Evolutionary conservation across 1,140 invertebrate species (phyloP).

Genomic region (Leptoteleia sp.): DNA sequence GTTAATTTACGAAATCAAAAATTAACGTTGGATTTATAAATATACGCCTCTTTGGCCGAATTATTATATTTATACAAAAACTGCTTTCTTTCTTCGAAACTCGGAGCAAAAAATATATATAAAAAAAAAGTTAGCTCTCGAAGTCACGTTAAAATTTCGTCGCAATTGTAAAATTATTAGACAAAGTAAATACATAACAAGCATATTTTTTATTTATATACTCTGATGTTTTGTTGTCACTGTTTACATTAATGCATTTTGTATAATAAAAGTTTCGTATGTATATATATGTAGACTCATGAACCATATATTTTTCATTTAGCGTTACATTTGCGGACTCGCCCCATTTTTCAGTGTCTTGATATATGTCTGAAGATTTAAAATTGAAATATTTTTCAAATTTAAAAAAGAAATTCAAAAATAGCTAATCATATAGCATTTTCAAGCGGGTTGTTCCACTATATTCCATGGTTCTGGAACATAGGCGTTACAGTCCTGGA

Average conservation of each 20-base stretch:
- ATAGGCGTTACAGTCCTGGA: no score
- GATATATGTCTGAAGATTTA: no score
- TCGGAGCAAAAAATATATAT: not conserved
- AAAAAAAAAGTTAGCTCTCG: slow-evolving; percentile 4
- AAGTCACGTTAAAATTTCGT: slow-evolving; percentile 1
- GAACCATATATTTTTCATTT: no score
- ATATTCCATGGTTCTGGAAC: no score
- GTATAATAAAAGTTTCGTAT: slow-evolving; percentile 41
- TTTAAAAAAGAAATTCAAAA: no score
- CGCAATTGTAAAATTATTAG: slow-evolving; percentile 9
- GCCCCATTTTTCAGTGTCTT: no score
- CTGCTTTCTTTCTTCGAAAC: slow-evolving; percentile 19
- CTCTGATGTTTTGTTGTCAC: slow-evolving; percentile 2
- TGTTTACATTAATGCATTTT: slow-evolving; percentile 21
- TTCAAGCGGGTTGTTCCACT: no score
- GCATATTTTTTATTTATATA: slow-evolving; percentile 6
- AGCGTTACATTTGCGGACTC: no score
- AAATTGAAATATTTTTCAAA: no score
- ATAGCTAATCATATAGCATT: no score
- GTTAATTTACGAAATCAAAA: slow-evolving; percentile 30
- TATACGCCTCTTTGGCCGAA: slow-evolving; percentile 61
- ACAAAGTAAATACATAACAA: slow-evolving; percentile 13
- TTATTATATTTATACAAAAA: slow-evolving; percentile 37
- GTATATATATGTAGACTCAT: slow-evolving; percentile 53
- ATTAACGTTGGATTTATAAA: slow-evolving; percentile 52